phyloP scores from a whole-genome alignment of 2,113 vertebrate species.

The Thalassarche chlororhynchos region DNA sequence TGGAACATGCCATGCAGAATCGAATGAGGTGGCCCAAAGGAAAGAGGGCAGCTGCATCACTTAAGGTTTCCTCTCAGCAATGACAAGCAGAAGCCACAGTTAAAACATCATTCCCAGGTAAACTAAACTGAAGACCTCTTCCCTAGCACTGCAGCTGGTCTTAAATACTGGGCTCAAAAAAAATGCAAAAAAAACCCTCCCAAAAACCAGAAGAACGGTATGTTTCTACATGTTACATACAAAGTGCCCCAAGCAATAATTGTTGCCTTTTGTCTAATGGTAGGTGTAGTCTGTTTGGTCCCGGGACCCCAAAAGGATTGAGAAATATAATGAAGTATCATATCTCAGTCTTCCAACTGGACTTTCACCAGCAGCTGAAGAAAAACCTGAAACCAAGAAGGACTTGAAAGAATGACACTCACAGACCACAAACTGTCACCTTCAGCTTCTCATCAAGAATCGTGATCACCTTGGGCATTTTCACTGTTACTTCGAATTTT shows the following conservation, averaged over 20 bases:
- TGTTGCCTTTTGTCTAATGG: background rate
- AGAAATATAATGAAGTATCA: background rate
- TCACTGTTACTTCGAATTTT: constrained; percentile 73
- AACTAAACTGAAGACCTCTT: background rate
- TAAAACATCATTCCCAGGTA: background rate
- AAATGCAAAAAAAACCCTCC: background rate
- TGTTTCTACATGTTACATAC: background rate
- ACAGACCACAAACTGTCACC: constrained; percentile 72
- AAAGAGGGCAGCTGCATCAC: background rate
- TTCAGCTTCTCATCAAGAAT: constrained; percentile 63
- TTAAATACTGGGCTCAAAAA: background rate
- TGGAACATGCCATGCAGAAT: background rate
- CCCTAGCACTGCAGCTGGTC: background rate
- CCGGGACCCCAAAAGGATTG: background rate
- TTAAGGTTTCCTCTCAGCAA: background rate
- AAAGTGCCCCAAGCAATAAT: background rate
- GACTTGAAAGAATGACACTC: constrained; percentile 40
- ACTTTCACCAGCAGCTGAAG: background rate
- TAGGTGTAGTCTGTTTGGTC: background rate
- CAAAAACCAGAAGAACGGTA: background rate
- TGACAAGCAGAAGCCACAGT: background rate
- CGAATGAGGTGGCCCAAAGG: background rate
- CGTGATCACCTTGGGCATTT: constrained; percentile 66
- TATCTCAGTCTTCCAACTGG: background rate
- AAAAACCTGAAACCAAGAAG: background rate